Evolutionary conservation across 2,888 invertebrate species (phyloP).

Genomic region (Caenorhabditis becei): DNA sequence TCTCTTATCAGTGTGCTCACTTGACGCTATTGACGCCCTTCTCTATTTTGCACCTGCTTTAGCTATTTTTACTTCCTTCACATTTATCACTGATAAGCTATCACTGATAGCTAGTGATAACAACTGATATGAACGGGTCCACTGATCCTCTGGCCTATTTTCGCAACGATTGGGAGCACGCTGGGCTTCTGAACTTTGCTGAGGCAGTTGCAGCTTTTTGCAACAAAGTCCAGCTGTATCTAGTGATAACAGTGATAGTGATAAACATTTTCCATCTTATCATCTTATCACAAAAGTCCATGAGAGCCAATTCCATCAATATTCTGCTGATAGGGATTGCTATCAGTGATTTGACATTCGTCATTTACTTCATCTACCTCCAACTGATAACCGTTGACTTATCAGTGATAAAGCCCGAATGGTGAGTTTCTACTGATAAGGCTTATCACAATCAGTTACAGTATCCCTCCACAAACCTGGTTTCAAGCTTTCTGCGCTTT

Average conservation of each 20-base stretch:
- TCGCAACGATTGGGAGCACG: no score
- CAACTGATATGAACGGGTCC: no score
- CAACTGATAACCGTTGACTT: neutral
- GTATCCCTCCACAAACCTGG: neutral
- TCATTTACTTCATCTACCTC: neutral
- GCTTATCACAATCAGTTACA: neutral
- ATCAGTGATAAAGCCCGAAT: neutral
- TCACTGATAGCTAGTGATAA: no score
- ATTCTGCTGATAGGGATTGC: neutral
- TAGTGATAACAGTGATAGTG: no score
- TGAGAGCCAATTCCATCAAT: neutral
- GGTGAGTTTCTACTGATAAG: neutral
- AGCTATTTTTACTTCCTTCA: no score
- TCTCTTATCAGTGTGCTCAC: no score
- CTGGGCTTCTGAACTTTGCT: no score
- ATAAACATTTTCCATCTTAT: neutral
- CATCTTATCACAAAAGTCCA: neutral
- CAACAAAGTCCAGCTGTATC: no score
- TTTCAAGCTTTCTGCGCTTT: neutral
- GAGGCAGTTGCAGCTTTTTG: neutral
- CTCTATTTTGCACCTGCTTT: no score
- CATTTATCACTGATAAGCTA: no score
- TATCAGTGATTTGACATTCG: neutral
- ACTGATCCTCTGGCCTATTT: no score
- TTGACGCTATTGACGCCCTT: no score